Base-by-base conservation (phyloP, 35 echinoderm and acorn worm genomes). In the Eucidaris tribuloides region DNA sequence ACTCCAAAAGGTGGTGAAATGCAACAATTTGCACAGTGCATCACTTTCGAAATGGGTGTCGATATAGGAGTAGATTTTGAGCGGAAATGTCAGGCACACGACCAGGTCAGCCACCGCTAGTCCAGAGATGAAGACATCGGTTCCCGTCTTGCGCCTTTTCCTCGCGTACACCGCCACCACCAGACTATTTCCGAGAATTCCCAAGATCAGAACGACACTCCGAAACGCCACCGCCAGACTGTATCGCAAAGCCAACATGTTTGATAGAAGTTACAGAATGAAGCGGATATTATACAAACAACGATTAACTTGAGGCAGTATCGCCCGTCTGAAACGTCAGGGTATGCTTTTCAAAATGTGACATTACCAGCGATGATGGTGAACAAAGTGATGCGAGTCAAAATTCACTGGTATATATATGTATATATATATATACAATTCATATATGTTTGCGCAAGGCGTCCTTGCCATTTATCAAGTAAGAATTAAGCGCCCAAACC, bases 101-200 rank as follows among this genome's bases (percentile, higher is more conserved):
- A 82, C 9, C 1, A 89, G 40, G 76, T 89, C 87, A 41, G 78
- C 50, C 20, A 82, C 58, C 9, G 87, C 79, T n/a, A 89, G 46
- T 18, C 59, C 79, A 45, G 83, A 42, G 33, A 89, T 82, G n/a
- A 89, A 89, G 7, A 74, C 62, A 58, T 89, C 78, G 15, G 87
- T 54, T 18, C 87, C 65, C 7, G 70, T 77, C 9, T 56, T 78
- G 4, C 50, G 70, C 20, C 36, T 65, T 28, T 77, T 86, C 46
- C 33, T 86, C 6, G 25, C 24, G 68, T 78, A 86, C 20, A 86
- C 84, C 0, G 78, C 41, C 11, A 86, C 28, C 34, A 86, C 59
- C 32, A 86, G 84, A 57, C 39, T 11, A 38, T 86, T 86, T 0
- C 84, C 84, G 0, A 56, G 49, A 29, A 86, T 35, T 54, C 84